Base-by-base conservation (phyloP, 30 jellyfish, hydroid and myxozoan genomes). In the Mastigias papua region DNA sequence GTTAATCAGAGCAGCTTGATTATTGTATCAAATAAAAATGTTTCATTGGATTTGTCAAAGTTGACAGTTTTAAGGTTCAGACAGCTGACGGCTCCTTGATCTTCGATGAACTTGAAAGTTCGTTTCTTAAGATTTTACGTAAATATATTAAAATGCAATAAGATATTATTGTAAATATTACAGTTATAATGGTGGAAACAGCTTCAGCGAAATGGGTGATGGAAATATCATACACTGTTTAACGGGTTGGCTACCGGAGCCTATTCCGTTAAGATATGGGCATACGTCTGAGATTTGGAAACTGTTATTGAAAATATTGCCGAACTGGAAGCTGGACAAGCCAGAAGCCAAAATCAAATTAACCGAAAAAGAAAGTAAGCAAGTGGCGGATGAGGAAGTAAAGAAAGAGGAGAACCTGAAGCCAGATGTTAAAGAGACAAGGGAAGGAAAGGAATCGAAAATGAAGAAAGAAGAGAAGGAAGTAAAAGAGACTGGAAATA, bases 211-310 rank as follows among this genome's bases (percentile, higher is more conserved):
- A 54, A 67, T 95, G 85, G 98, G 97, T 33, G 99, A 95, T 42
- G 28, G 76, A 29, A 79, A 80, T 66, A 77, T 95, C 17, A 79
- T 95, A 54, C 93, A 90, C 71, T 95, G 96, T 57, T 73, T 95
- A 31, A 90, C 97, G 1, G 98, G 99, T 17, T 95, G 99, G 99
- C 84, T 86, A 19, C 99, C 99, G 29, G 98, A 95, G 64, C 95
- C 87, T n/a, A 86, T 95, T 22, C 97, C 97, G 0, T 49, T 95
- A n/a, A 78, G 62, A 34, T 63, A 81, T 73, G 88, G 89, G 16
- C 91, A 86, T 71, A 82, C 87, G 2, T 92, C 82, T 1, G 87
- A 86, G 64, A 81, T 95, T 8, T 95, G 99, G 99, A 77, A 90
- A 29, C 86, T 95, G 13, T 33, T 90, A 9, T 76, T 79, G 0